phyloP scores from a whole-genome alignment of 1,140 invertebrate genomes.

The Oscheius sp. region DNA sequence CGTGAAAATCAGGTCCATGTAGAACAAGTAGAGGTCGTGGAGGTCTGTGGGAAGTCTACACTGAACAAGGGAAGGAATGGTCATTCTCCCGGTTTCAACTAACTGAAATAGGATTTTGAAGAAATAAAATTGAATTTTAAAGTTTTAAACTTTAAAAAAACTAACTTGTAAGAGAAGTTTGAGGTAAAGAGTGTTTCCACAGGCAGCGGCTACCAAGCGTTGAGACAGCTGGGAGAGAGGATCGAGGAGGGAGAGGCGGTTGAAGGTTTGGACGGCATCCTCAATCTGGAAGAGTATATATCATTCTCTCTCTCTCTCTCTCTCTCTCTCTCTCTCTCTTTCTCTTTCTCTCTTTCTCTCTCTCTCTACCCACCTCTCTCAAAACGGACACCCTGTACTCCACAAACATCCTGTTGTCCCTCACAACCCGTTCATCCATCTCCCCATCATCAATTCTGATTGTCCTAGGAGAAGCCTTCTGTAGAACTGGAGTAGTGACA shows the following conservation, averaged over 20 bases:
- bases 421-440: slow-evolving; percentile 45
- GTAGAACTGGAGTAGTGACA: not conserved
- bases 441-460: slow-evolving; percentile 68
- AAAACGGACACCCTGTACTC: slow-evolving; percentile 65
- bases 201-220: slow-evolving; percentile 70
- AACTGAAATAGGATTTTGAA: not conserved
- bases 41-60: slow-evolving; percentile 83
- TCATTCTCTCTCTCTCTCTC: too few relatives aligned
- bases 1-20: slow-evolving; percentile 87
- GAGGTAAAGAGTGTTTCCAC: slow-evolving; percentile 85
- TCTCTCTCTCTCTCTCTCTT: too few relatives aligned
- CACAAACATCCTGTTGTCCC: slow-evolving; percentile 73
- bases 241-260: not conserved
- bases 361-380: not conserved
- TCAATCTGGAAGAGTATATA: not conserved
- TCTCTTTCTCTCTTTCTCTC: too few relatives aligned
- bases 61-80: slow-evolving; percentile 83
- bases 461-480: slow-evolving; percentile 65
- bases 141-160: not conserved
- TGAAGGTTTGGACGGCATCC: not conserved
- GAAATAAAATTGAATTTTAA: not conserved
- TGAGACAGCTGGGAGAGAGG: not conserved
- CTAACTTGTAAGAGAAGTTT: slow-evolving; percentile 64
- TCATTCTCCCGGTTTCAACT: slow-evolving; percentile 82
- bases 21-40: slow-evolving; percentile 84